Percentiles rank a stretch among this genome's conserved stretches.
Conservation (phyloP, 2,797 vertebrate genomes). For the Falco berigora region DNA sequence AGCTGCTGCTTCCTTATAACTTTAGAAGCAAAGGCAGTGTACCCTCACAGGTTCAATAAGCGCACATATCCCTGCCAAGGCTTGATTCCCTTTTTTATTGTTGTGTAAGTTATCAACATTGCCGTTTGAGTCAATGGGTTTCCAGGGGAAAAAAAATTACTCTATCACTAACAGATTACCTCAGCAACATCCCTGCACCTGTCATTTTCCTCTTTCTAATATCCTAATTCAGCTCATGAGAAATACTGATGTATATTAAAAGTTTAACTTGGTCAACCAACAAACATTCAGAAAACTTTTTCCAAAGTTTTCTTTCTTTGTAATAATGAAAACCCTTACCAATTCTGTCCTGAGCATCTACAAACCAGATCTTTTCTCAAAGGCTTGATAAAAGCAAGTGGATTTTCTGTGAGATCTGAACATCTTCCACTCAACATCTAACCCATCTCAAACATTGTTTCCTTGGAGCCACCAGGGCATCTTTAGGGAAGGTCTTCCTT, state of each 20-base stretch:
- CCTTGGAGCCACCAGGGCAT: neutral
- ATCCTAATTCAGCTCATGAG: neutral
- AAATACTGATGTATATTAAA: neutral
- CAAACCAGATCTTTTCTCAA: neutral
- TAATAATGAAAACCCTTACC: neutral
- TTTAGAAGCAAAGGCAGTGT: neutral
- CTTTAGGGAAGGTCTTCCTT: neutral
- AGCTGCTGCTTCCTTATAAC: neutral
- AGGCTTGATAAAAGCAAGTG: neutral
- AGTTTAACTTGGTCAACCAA: neutral
- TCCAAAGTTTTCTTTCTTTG: neutral
- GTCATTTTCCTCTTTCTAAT: neutral
- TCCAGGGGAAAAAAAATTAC: neutral
- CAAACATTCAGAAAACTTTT: neutral
- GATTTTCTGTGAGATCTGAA: neutral
- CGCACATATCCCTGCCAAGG: neutral
- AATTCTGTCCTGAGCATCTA: neutral
- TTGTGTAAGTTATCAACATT: neutral
- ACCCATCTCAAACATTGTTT: neutral
- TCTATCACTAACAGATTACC: neutral
- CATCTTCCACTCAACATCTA: neutral
- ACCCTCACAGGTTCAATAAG: neutral
- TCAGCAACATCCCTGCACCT: neutral
- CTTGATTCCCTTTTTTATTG: neutral
- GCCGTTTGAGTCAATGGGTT: neutral